phyloP scores from a whole-genome alignment of 1,140 invertebrate species.

The Eueides isabella region DNA sequence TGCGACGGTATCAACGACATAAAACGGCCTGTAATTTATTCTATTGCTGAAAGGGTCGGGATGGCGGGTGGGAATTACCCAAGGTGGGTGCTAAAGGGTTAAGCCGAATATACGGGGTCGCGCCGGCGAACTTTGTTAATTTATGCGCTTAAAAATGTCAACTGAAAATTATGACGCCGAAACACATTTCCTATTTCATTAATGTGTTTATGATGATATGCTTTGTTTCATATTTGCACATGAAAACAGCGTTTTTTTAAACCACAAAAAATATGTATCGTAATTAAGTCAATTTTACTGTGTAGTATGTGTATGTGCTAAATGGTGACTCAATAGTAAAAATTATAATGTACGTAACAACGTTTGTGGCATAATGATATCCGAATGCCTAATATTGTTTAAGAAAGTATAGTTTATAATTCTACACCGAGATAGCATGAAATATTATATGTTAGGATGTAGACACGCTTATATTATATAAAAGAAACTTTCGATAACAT shows the following conservation, averaged over 20 bases:
- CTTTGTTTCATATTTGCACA: slow-evolving; percentile 12
- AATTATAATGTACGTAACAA: too few relatives aligned
- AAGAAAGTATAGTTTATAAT: too few relatives aligned
- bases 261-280: background rate
- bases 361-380: too few relatives aligned
- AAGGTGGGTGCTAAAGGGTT: slow-evolving; percentile 82
- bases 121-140: slow-evolving; percentile 80
- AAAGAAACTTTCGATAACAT: too few relatives aligned
- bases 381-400: too few relatives aligned
- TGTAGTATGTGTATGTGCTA: too few relatives aligned
- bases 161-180: slow-evolving; percentile 80
- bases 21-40: slow-evolving; percentile 81
- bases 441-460: too few relatives aligned
- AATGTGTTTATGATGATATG: slow-evolving; percentile 55
- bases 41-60: slow-evolving; percentile 82
- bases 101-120: slow-evolving; percentile 80
- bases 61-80: slow-evolving; percentile 79
- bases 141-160: slow-evolving; percentile 82
- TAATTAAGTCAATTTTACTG: background rate
- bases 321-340: too few relatives aligned
- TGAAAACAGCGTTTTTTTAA: background rate
- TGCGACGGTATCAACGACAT: slow-evolving; percentile 79
- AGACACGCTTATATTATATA: too few relatives aligned
- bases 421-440: too few relatives aligned
- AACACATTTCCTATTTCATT: slow-evolving; percentile 78